phyloP scores from a whole-genome alignment of 2,888 invertebrate species.

The Eubasilissa splendida region DNA sequence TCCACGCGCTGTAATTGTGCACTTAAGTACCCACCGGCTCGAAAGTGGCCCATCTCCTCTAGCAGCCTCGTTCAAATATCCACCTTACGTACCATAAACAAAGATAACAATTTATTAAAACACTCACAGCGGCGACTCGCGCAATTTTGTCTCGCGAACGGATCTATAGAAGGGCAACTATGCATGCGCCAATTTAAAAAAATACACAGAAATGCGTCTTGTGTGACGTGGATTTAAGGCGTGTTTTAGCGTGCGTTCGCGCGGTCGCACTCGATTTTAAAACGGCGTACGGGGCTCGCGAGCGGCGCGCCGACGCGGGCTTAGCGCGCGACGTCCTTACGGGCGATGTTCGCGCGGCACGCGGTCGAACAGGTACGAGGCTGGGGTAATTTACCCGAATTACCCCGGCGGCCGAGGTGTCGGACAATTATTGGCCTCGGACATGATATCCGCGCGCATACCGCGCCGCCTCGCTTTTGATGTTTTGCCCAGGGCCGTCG shows the following conservation, averaged over 20 bases:
- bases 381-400: conserved; percentile 12
- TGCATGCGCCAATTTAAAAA: background rate
- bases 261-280: background rate
- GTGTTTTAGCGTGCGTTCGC: conserved; percentile 11
- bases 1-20: conserved; percentile 10
- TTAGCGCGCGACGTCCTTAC: background rate
- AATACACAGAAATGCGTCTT: background rate
- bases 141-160: conserved; percentile 4
- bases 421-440: conserved; percentile 11
- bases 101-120: background rate
- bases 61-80: background rate
- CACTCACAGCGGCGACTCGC: background rate
- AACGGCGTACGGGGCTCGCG: background rate
- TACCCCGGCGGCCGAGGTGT: conserved; percentile 18
- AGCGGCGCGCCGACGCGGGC: background rate
- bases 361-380: background rate
- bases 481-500: background rate
- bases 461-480: conserved; percentile 10
- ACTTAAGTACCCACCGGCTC: background rate
- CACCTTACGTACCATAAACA: background rate
- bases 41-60: conserved; percentile 1
- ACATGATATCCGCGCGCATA: conserved; percentile 18
- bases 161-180: background rate
- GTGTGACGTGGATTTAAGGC: conserved; percentile 14
- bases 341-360: background rate